phyloP scores from a whole-genome alignment of 1,140 invertebrate species.

The Hesperophylax magnus region DNA sequence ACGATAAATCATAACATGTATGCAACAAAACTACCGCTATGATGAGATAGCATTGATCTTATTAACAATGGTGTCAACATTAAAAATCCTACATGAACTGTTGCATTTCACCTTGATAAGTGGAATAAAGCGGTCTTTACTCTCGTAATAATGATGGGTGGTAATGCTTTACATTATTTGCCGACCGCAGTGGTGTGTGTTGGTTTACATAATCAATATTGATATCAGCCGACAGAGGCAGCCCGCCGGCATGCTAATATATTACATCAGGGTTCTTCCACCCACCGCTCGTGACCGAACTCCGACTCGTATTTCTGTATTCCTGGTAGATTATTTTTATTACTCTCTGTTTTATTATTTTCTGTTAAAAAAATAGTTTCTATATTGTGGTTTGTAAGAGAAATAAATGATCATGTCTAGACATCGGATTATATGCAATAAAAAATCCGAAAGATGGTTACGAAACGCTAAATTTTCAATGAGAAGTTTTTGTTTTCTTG shows the following conservation, averaged over 20 bases:
- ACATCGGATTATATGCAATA: too few species aligned
- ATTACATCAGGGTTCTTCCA: not conserved
- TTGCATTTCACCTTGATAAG: not conserved
- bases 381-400: too few species aligned
- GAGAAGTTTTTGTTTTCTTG: too few species aligned
- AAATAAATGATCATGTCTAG: too few species aligned
- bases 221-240: not conserved
- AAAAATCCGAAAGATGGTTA: too few species aligned
- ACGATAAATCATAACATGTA: not conserved
- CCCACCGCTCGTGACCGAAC: not conserved
- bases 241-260: not conserved
- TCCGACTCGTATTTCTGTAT: too few species aligned
- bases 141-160: not conserved
- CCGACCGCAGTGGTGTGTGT: not conserved
- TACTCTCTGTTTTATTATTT: too few species aligned
- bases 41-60: not conserved
- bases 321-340: too few species aligned
- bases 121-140: conserved; percentile 11
- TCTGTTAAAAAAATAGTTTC: too few species aligned
- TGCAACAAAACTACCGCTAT: not conserved
- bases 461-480: too few species aligned
- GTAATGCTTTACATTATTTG: not conserved
- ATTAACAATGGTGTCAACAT: too few species aligned
- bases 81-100: too few species aligned
- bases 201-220: conserved; percentile 19